Evolutionary conservation across 2,888 invertebrate species (phyloP).

Genomic region (Tetranychus piercei): DNA sequence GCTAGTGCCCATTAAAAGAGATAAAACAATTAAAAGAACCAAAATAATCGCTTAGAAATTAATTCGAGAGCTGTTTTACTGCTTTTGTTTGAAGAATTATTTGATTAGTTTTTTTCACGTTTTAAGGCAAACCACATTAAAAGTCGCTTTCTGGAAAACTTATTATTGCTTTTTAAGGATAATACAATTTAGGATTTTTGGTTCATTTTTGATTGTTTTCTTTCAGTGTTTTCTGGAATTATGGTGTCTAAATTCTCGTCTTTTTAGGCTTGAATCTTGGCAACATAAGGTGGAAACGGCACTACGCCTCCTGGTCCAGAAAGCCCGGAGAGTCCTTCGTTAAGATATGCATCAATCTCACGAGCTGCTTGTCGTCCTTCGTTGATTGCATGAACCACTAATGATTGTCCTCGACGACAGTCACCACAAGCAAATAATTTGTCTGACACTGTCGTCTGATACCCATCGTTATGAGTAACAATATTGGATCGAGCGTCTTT

Average conservation of each 20-base stretch:
- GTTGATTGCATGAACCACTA: constrained; percentile 95
- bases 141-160: not conserved
- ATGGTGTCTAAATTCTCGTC: not conserved
- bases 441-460: constrained; percentile 41
- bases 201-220: not conserved
- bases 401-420: constrained; percentile 92
- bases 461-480: constrained; percentile 51
- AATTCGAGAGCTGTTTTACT: no score
- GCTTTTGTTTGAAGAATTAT: not conserved
- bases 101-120: not conserved
- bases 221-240: not conserved
- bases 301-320: constrained; percentile 80
- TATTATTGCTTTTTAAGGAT: not conserved
- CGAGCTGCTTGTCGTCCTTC: constrained; percentile 96
- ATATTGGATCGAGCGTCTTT: constrained; percentile 83
- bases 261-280: not conserved
- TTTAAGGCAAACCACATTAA: constrained; percentile 1
- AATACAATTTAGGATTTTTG: not conserved
- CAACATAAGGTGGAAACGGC: constrained; percentile 20
- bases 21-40: no score
- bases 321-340: constrained; percentile 46
- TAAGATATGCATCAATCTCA: constrained; percentile 68
- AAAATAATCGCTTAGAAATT: no score
- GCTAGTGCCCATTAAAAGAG: not conserved
- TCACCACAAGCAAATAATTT: constrained; percentile 93